A percentile compares a stretch with the other conserved stretches of the same genome.
phyloP scores from a whole-genome alignment of 2,113 vertebrate genomes.

The Cercopithecus mona region DNA sequence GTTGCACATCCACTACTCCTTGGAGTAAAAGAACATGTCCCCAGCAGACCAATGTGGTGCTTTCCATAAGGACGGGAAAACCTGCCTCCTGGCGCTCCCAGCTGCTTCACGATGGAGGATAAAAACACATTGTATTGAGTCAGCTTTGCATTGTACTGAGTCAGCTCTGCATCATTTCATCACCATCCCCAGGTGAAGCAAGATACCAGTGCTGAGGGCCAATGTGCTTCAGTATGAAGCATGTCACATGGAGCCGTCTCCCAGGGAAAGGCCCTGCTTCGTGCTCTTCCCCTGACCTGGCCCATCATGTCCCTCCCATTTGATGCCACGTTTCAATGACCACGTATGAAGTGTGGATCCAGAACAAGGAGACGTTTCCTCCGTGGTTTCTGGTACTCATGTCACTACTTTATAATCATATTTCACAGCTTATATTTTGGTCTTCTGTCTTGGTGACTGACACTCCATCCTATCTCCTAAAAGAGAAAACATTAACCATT shows the following conservation, averaged over 20 bases:
- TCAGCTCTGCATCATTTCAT: background rate
- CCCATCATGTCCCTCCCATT: background rate
- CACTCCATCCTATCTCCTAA: background rate
- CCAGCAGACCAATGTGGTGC: background rate
- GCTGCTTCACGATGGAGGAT: background rate
- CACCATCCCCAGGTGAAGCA: conserved; percentile 10
- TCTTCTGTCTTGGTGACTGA: background rate
- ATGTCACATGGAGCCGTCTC: background rate
- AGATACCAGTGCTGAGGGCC: background rate
- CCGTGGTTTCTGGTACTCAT: background rate
- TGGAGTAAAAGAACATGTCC: background rate
- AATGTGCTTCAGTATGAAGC: background rate
- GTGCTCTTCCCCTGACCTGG: background rate
- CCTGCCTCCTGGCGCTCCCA: background rate
- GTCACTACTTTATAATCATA: background rate
- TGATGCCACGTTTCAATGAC: background rate
- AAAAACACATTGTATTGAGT: background rate
- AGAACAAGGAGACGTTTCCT: background rate
- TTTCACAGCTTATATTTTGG: background rate
- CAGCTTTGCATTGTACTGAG: background rate
- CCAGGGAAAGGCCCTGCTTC: background rate
- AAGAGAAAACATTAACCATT: background rate
- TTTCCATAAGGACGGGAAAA: background rate
- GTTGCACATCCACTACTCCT: background rate
- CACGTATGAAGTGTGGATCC: rapidly evolving